phyloP scores from a whole-genome alignment of 2,797 vertebrate species.

The Poeciliopsis paucimaculata region DNA sequence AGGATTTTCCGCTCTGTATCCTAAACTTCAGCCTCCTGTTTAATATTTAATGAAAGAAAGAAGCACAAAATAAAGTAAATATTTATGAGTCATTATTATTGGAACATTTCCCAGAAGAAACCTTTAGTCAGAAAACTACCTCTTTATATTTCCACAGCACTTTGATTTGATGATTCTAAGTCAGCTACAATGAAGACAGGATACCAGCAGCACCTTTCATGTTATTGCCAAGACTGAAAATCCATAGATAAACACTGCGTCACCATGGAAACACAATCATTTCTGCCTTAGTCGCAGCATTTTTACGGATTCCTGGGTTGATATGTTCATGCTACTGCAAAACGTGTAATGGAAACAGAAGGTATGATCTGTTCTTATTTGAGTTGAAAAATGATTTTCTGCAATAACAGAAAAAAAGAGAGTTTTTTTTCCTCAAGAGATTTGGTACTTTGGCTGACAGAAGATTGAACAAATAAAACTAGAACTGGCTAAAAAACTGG shows the following conservation, averaged over 20 bases:
- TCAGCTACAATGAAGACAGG: slow-evolving; percentile 30
- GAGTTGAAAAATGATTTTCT: not conserved
- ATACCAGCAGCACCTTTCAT: slow-evolving; percentile 43
- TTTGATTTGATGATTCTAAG: slow-evolving; percentile 34
- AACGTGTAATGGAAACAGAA: not conserved
- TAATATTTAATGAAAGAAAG: slow-evolving; percentile 8
- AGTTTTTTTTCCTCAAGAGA: not conserved
- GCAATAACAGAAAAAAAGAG: not conserved
- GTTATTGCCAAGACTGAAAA: slow-evolving; percentile 42
- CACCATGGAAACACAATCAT: slow-evolving; percentile 14
- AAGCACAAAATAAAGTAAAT: slow-evolving; percentile 12
- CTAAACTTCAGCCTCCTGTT: slow-evolving; percentile 7
- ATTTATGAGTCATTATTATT: slow-evolving; percentile 23
- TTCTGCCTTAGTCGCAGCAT: not conserved
- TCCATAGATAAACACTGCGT: slow-evolving; percentile 44
- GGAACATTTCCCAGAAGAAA: slow-evolving; percentile 19
- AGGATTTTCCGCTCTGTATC: slow-evolving; percentile 30
- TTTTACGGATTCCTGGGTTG: not conserved
- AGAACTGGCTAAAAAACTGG: not conserved
- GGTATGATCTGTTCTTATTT: not conserved
- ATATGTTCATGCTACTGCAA: not conserved
- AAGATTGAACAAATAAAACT: not conserved
- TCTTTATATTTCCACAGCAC: slow-evolving; percentile 40
- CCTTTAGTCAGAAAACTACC: slow-evolving; percentile 24
- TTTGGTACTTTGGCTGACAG: not conserved